Evolutionary conservation across 2,888 invertebrate species (phyloP).

Genomic region (Dioctria linearis): DNA sequence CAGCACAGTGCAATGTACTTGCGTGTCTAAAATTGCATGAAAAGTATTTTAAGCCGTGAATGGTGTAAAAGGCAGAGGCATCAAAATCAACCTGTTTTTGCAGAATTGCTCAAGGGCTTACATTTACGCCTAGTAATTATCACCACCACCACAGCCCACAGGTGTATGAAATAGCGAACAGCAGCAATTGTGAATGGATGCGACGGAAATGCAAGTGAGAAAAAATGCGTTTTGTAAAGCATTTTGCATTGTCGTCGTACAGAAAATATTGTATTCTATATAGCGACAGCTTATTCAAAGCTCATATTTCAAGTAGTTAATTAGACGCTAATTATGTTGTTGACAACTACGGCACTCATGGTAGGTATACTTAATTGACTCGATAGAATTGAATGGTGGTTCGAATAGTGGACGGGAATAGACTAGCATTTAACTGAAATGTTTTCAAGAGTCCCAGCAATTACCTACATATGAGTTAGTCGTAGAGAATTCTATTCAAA

Average conservation of each 20-base stretch:
- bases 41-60: conserved; percentile 13
- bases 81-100: background rate
- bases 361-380: background rate
- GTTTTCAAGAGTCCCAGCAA: no score
- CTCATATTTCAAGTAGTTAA: conserved; percentile 26
- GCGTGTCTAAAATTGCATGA: conserved; percentile 6
- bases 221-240: conserved; percentile 19
- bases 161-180: conserved; percentile 4
- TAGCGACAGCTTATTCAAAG: background rate
- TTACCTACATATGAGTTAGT: no score
- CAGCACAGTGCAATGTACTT: background rate
- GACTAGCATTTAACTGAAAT: background rate
- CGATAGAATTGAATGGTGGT: background rate
- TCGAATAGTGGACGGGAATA: background rate
- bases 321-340: conserved; percentile 21
- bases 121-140: conserved; percentile 17
- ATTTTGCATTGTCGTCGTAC: background rate
- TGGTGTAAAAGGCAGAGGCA: conserved; percentile 3
- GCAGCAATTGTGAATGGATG: background rate
- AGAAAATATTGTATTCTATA: background rate
- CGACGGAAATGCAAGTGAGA: conserved; percentile 18
- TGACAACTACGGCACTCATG: background rate
- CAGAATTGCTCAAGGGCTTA: conserved; percentile 11
- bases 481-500: no score
- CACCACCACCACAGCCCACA: background rate